These are phyloP conservation scores for Drymodes brunneopygia DNA, from an alignment of 2,113 vertebrate genomes.

Conservation along the genomic window DNA sequence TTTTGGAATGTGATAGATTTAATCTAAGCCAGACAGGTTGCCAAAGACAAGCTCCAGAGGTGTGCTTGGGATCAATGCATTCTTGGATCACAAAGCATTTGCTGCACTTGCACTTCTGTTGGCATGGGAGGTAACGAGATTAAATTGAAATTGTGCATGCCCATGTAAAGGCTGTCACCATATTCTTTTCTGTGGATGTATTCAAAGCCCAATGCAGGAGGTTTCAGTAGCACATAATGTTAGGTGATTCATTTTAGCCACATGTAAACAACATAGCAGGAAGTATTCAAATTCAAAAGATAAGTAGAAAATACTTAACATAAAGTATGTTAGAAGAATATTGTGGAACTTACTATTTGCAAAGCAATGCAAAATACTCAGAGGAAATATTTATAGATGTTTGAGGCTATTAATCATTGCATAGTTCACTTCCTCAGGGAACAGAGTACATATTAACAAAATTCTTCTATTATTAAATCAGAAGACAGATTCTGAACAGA, in stretches of 20 bases:
- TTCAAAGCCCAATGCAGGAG: background rate
- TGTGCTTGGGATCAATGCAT: background rate
- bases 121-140: background rate
- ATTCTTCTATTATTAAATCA: constrained; percentile 33
- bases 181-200: background rate
- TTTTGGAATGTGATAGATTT: background rate
- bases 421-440: background rate
- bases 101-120: background rate
- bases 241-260: background rate
- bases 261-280: background rate
- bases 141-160: background rate
- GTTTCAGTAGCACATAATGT: background rate
- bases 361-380: background rate
- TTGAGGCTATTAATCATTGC: background rate
- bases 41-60: background rate
- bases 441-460: background rate
- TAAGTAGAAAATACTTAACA: background rate
- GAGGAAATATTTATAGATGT: background rate
- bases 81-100: background rate
- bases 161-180: background rate
- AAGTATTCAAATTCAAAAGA: background rate
- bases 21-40: background rate
- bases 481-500: background rate
- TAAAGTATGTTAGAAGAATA: background rate
- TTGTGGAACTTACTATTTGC: background rate